Conservation (phyloP, 2,113 vertebrate genomes). For the Australoheros scitulus region DNA sequence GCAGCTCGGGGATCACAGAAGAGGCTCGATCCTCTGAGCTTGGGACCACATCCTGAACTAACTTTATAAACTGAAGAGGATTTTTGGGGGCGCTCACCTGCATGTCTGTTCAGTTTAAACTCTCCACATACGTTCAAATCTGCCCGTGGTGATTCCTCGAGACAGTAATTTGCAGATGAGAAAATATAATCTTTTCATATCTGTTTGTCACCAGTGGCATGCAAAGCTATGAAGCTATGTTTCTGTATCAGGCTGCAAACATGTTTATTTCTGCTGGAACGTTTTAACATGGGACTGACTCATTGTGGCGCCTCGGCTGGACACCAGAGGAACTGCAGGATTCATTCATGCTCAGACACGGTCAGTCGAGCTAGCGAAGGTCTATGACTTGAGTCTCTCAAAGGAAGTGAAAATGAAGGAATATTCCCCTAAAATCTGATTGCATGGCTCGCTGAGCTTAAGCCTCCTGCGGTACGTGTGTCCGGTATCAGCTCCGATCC, state of each 20-base stretch:
- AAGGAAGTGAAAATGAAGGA: neutral
- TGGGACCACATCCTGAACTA: conserved; percentile 1
- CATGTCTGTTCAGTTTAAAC: neutral
- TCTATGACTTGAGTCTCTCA: neutral
- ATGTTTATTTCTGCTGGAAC: neutral
- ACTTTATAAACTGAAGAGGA: conserved; percentile 6
- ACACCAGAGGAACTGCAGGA: neutral
- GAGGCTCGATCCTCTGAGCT: conserved; percentile 26
- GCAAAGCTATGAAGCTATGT: neutral
- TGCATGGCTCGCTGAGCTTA: neutral
- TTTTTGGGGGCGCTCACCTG: neutral
- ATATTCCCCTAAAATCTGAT: neutral
- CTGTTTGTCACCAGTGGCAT: neutral
- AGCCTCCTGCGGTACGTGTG: neutral
- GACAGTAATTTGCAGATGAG: neutral
- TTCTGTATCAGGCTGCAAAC: neutral
- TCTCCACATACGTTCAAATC: neutral
- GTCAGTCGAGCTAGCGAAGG: neutral
- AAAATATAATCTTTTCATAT: neutral
- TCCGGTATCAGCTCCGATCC: neutral
- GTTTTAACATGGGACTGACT: neutral
- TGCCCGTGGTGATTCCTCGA: neutral
- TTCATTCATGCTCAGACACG: neutral
- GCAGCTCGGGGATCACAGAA: conserved; percentile 29
- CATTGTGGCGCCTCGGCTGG: neutral